Evolutionary conservation across 2,113 vertebrate genomes (phyloP), one percentile per base, ranked within the genome.

Genomic region (Leptocoma aspasia): DNA sequence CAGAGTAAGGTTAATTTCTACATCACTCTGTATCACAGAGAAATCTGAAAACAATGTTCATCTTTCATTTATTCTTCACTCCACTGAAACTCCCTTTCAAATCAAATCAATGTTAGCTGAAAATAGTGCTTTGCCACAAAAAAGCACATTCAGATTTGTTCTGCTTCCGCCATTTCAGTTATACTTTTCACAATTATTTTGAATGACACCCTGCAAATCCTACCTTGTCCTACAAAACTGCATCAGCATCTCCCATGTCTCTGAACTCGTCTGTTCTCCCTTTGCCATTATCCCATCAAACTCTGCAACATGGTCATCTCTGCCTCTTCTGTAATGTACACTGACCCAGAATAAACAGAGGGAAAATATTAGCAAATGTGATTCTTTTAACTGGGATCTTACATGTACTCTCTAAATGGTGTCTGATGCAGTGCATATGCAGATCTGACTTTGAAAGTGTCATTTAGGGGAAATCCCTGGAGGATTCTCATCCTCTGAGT

Each of bases 371-470:
- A 78, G 33, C 63, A 86, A 82, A 63, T 37, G 56, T 35, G 42
- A 35, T 66, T 89, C n/a, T 88, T 94, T 88, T 83, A 89, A 60
- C 71, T 1, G 2, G 19, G 57, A 69, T 53, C 52, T 82, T 63
- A 66, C 2, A 11, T 3, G 3, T 18, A 13, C 47, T 79, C 30
- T 72, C 63, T 91, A 75, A 92, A 84, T 27, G 11, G 15, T 42
- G 52, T 76, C 65, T 95, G 71, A 94, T 91, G 83, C 75, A 56
- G 57, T 15, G 5, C 23, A 9, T 59, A 70, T 66, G 72, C 53
- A 84, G 73, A 79, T 92, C 56, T 86, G 94, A 52, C 92, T 96
- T 95, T 91, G 75, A 86, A 94, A 91, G 71, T 59, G 49, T 66
- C 79, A 81, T 88, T 92, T 88, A 66, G 76, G 56, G 79, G 56